Conservation (phyloP, 2,113 vertebrate species). For the Corythaixoides concolor region DNA sequence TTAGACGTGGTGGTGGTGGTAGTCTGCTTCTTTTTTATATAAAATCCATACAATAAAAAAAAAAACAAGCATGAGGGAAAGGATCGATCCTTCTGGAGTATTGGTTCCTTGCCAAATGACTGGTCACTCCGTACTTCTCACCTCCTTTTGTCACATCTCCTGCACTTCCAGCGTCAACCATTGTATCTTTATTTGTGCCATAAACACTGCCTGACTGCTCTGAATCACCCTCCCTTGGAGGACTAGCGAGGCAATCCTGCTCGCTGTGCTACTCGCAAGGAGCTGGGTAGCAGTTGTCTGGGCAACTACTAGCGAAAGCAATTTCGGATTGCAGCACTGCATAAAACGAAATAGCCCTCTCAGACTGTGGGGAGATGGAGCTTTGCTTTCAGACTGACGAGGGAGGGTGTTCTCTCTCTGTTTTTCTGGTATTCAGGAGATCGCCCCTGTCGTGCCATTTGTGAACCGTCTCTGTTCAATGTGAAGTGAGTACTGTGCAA, state of each 20-base stretch:
- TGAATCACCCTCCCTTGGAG: constrained; percentile 28
- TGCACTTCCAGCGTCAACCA: background rate
- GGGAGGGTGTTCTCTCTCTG: background rate
- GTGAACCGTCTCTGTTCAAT: constrained; percentile 24
- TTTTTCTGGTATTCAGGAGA: constrained; percentile 30
- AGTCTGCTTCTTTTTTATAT: background rate
- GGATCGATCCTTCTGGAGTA: background rate
- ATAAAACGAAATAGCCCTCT: constrained; percentile 10
- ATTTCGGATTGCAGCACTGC: constrained; percentile 23
- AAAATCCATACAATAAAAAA: background rate
- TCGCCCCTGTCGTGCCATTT: background rate
- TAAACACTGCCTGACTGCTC: constrained; percentile 1
- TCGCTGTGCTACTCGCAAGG: background rate
- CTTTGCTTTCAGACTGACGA: background rate
- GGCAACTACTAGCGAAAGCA: constrained; percentile 44
- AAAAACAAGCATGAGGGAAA: accelerated
- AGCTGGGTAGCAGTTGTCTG: constrained; percentile 38
- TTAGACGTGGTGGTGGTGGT: constrained; percentile 39
- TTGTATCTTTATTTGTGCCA: constrained; percentile 35
- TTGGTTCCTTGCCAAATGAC: background rate
- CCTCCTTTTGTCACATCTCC: background rate
- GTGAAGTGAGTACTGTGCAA: constrained; percentile 41
- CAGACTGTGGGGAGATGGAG: background rate
- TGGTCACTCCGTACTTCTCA: background rate
- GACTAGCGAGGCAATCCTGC: background rate